Conservation (phyloP, 2,113 vertebrate genomes). For the Candoia aspera region DNA sequence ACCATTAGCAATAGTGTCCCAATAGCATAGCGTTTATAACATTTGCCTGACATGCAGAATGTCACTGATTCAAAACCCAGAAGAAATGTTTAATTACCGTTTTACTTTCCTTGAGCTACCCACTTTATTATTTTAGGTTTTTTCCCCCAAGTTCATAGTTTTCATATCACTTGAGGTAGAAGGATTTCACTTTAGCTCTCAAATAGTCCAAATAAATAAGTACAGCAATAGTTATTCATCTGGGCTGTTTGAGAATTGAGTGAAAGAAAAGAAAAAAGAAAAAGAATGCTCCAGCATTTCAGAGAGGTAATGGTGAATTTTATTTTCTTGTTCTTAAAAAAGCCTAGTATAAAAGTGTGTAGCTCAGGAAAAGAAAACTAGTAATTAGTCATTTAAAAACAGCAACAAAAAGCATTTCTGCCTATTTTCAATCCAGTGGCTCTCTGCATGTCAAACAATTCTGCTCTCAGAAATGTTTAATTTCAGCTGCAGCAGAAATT, state of each 20-base stretch:
- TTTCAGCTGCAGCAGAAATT: neutral
- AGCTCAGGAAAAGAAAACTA: neutral
- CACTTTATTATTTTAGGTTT: neutral
- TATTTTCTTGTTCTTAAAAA: neutral
- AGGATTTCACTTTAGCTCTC: neutral
- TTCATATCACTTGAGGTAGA: neutral
- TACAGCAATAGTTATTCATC: neutral
- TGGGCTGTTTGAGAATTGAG: neutral
- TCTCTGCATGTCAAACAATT: neutral
- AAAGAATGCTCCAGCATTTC: neutral
- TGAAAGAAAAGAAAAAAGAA: neutral
- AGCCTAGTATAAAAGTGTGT: neutral
- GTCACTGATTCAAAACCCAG: neutral
- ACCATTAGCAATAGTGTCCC: neutral
- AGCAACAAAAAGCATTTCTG: neutral
- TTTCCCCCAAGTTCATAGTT: neutral
- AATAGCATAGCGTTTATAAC: neutral
- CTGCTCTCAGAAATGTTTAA: neutral
- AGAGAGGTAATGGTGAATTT: neutral
- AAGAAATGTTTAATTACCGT: neutral
- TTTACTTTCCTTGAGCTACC: neutral
- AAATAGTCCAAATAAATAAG: neutral
- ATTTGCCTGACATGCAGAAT: neutral
- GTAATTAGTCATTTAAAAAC: neutral
- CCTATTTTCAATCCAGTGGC: neutral